Conservation (phyloP, 1,140 invertebrate genomes). For the Micrasema longulum region DNA sequence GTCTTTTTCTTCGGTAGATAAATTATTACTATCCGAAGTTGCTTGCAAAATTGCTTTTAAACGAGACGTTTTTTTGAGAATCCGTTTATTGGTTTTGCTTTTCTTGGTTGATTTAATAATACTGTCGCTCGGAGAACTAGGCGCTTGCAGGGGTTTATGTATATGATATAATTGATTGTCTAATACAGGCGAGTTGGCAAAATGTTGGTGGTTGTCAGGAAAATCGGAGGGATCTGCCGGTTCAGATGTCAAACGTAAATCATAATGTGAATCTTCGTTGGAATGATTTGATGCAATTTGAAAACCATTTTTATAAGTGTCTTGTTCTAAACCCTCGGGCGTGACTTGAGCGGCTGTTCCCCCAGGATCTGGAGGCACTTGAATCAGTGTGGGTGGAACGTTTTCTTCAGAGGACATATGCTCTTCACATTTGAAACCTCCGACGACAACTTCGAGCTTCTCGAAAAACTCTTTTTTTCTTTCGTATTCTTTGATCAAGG, state of each 20-base stretch:
- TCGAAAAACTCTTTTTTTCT: slow-evolving; percentile 59
- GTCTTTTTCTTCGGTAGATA: slow-evolving; percentile 8
- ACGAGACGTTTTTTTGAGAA: background rate
- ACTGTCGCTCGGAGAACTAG: background rate
- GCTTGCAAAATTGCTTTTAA: background rate
- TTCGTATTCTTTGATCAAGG: slow-evolving; percentile 63
- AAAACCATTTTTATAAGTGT: background rate
- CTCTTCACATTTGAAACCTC: slow-evolving; percentile 46
- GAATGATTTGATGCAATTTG: background rate
- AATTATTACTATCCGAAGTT: slow-evolving; percentile 1
- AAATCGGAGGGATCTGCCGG: background rate
- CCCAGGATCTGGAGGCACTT: slow-evolving; percentile 15
- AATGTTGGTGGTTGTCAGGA: background rate
- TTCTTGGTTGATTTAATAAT: background rate
- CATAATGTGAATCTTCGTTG: no score
- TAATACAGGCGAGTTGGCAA: background rate
- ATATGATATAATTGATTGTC: background rate
- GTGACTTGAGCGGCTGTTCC: background rate
- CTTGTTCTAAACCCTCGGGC: background rate
- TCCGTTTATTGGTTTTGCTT: slow-evolving; percentile 5
- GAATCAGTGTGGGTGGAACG: slow-evolving; percentile 42
- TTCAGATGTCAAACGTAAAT: background rate
- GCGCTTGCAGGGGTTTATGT: background rate
- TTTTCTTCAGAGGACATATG: slow-evolving; percentile 46
- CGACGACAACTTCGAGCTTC: slow-evolving; percentile 52